Evolutionary conservation across 2,888 invertebrate genomes (phyloP).

Genomic region (Aphrophora alni): DNA sequence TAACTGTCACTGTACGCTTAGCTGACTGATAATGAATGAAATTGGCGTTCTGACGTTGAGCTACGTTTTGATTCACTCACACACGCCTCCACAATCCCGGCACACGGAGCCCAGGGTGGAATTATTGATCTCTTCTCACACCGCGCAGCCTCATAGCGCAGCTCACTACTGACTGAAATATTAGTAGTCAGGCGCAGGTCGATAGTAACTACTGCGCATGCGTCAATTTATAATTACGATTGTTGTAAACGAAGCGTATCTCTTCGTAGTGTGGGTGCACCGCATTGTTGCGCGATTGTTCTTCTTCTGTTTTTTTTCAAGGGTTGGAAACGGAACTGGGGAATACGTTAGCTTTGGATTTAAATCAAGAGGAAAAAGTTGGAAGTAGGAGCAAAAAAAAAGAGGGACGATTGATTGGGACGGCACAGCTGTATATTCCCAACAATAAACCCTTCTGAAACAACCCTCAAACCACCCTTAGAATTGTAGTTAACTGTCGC

Average conservation of each 20-base stretch:
- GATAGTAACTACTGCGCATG: not conserved
- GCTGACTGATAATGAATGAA: not conserved
- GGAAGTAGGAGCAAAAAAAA: not conserved
- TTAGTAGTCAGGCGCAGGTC: not conserved
- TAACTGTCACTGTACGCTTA: not conserved
- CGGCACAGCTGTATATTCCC: not conserved
- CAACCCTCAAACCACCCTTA: not conserved
- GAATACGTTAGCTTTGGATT: not conserved
- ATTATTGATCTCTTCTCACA: not conserved
- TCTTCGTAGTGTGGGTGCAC: not conserved
- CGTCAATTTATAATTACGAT: not conserved
- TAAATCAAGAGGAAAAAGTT: not conserved
- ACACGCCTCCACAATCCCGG: not conserved
- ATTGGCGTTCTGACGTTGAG: not conserved
- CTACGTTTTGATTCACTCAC: not conserved
- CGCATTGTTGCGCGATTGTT: not conserved
- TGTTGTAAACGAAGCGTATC: not conserved
- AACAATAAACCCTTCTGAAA: not conserved
- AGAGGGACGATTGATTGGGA: not conserved
- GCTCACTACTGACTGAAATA: not conserved
- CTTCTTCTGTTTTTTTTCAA: not conserved
- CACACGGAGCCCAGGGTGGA: not conserved
- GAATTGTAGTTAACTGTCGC: not conserved
- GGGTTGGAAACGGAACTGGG: not conserved
- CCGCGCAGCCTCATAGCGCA: not conserved